Conservation (phyloP, 2,113 vertebrate genomes). For the Alces alces region DNA sequence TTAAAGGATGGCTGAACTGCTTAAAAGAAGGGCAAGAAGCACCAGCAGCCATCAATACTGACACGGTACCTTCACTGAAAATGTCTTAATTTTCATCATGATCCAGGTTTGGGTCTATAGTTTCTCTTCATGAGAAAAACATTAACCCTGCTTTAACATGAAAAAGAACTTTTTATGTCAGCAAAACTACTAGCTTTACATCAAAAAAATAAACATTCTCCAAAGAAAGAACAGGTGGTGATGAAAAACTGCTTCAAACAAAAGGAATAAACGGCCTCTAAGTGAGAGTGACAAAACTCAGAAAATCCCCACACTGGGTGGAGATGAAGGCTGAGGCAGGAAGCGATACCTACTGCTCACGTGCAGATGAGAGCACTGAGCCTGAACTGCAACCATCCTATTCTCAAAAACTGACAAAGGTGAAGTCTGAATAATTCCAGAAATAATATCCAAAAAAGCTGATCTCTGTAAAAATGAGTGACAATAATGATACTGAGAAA, state of each 20-base stretch:
- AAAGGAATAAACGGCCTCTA: background rate
- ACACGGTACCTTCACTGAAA: background rate
- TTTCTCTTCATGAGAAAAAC: background rate
- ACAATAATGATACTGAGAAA: background rate
- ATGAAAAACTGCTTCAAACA: background rate
- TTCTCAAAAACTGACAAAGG: background rate
- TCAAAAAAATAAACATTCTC: constrained; percentile 7
- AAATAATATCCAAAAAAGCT: background rate
- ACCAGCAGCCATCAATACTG: background rate
- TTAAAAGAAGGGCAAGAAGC: background rate
- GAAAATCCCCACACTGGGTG: background rate
- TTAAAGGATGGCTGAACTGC: background rate
- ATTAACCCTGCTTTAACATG: background rate
- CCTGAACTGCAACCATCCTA: background rate
- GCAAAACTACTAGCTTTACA: constrained; percentile 39
- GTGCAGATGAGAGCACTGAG: background rate
- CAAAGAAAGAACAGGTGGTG: constrained; percentile 7
- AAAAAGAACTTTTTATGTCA: background rate
- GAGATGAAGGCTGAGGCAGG: background rate
- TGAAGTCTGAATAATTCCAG: background rate
- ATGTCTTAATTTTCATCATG: background rate
- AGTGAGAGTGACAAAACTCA: background rate
- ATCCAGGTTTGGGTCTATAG: background rate
- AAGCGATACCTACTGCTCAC: background rate
- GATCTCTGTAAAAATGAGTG: background rate